Evolutionary conservation across 2,888 invertebrate genomes (phyloP), one percentile per base, ranked within the genome.

Genomic region (Andrena camellia): DNA sequence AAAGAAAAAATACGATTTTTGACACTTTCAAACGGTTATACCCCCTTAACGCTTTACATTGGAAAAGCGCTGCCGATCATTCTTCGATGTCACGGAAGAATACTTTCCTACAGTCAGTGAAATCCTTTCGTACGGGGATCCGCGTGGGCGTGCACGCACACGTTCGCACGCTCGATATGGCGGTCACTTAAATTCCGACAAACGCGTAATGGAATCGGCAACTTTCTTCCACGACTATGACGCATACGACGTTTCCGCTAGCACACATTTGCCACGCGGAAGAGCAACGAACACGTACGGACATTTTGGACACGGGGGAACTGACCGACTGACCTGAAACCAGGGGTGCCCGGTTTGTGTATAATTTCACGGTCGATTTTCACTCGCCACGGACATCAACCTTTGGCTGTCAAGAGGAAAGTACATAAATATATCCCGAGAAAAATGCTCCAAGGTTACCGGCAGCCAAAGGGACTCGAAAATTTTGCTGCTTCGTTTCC

Each of bases 201-300:
- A 84, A 74, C 52, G 72, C 77, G 84, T 63, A 82, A 88, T 78
- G 82, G 72, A 78, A 74, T 87, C 87, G 73, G 75, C 71, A 86
- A 89, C 89, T 89, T 90, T 90, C 90, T 89, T 90, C 90, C 79
- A 63, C 72, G 71, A n/a, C 26, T 60, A 73, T 90, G 90, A 90
- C 87, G 90, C 90, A 88, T 72, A 70, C 72, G 81, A 81, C 83
- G 87, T 87, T 92, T 92, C 92, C 92, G 91, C 75, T 88, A 88
- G 73, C 90, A 87, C 60, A 88, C 83, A 91, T 91, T 91, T 83
- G 76, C 62, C 63, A 68, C 67, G 67, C 54, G 76, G 81, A 82
- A 82, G 78, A 42, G 77, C 73, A 62, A 80, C 60, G 54, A 76
- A 73, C 67, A 20, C 62, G 75, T 33, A 74, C 42, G 75, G 60